Base-by-base conservation (phyloP, 2,888 invertebrate species). In the Trimorus sp. region DNA sequence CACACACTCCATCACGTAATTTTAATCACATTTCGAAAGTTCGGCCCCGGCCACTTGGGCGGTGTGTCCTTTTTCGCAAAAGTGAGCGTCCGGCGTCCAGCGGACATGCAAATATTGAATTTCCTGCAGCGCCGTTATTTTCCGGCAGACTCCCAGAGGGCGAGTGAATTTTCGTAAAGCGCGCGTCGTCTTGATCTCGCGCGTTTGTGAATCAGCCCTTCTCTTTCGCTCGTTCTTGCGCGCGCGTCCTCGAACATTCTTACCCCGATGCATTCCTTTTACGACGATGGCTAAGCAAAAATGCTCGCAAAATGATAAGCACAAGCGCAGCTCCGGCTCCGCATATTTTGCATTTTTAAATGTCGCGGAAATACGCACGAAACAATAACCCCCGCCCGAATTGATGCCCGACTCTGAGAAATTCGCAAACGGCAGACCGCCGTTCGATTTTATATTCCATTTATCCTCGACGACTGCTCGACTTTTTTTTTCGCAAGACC, bases 21-120 rank as follows among this genome's bases (percentile, higher is more conserved):
- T 38, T 49, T 70, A 49, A 70, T 70, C 59, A 38, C 49, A 36
- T 40, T 49, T 49, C 15, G 7, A 51, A 38, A 70, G 37, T 58
- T 48, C 36, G 37, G 58, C 26, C 26, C 42, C 54, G 9, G 38
- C 48, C 58, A 69, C 58, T 58, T 69, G 45, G 37, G n/a, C 54
- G 26, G 40, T n/a, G 48, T 9, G 37, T 45, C 48, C n/a, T 58
- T 36, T 54, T 6, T 37, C 66, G 42, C 59, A 40, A 51, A 49
- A 59, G 16, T 40, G 9, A 1, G 40, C 15, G 12, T n/a, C 14
- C 12, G 5, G 8, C 58, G 36, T 40, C 68, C 51, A 8, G 14
- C 54, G 78, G 78, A 82, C 78, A 78, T 75, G 75, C 80, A 80
- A 83, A 77, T 81, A 83, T 83, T 83, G 78, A 79, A 83, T 83